phyloP scores from a whole-genome alignment of 2,888 invertebrate genomes.

The Onthophagus sagittarius region DNA sequence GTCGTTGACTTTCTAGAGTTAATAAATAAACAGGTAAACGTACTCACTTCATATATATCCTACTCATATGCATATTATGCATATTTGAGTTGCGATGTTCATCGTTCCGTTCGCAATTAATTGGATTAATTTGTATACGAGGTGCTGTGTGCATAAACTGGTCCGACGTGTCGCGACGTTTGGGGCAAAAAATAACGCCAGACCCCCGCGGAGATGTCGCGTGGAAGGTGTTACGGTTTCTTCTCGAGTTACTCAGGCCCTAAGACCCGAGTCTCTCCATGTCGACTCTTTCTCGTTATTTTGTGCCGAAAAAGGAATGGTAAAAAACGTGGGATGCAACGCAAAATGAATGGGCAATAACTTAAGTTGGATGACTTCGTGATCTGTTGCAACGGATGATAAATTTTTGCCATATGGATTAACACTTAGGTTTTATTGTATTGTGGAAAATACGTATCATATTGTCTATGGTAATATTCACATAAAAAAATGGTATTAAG shows the following conservation, averaged over 20 bases:
- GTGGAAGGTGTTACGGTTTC: constrained; percentile 3
- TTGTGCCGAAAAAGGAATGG: background rate
- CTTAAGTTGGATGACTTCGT: background rate
- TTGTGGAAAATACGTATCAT: too few species aligned
- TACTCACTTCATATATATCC: background rate
- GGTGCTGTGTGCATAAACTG: background rate
- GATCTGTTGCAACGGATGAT: background rate
- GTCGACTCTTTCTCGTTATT: background rate
- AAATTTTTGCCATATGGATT: background rate
- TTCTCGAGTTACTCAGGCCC: constrained; percentile 3
- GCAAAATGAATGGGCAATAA: background rate
- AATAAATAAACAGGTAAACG: constrained; percentile 5
- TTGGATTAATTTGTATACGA: constrained; percentile 9
- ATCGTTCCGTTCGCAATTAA: constrained; percentile 1
- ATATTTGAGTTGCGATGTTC: background rate
- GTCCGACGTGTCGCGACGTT: background rate
- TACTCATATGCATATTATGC: too few species aligned
- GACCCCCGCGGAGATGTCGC: background rate
- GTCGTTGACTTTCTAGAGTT: background rate
- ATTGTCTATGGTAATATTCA: too few species aligned
- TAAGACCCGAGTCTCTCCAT: too few species aligned
- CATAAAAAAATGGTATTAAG: too few species aligned
- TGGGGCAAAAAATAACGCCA: constrained; percentile 4
- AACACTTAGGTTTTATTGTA: background rate
- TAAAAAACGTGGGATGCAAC: background rate